Conservation (phyloP, 2,797 vertebrate species). For the Adrianichthys oophorus region DNA sequence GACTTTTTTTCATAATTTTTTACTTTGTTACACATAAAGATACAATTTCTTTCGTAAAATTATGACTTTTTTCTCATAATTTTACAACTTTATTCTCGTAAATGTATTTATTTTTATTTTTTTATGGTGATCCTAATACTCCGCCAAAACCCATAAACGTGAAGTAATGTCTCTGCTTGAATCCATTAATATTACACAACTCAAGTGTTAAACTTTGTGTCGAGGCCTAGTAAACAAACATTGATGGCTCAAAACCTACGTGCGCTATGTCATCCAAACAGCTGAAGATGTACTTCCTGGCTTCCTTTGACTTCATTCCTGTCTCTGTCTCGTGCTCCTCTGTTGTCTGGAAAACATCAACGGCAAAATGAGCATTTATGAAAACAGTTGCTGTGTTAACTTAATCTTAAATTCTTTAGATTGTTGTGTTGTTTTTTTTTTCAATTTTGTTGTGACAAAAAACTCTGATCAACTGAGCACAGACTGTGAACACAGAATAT, state of each 20-base stretch:
- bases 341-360: constrained; percentile 81
- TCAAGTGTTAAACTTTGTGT: constrained; percentile 33
- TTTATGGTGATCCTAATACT: too few relatives aligned
- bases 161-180: constrained; percentile 26
- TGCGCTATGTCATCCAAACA: constrained; percentile 99
- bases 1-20: too few relatives aligned
- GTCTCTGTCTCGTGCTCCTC: constrained; percentile 97
- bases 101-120: too few relatives aligned
- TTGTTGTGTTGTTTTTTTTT: too few relatives aligned
- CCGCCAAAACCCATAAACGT: background rate
- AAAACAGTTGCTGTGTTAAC: background rate
- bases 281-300: constrained; percentile 99
- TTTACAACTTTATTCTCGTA: too few relatives aligned
- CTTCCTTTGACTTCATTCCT: constrained; percentile 99
- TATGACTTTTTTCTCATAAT: too few relatives aligned
- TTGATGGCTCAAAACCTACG: constrained; percentile 78
- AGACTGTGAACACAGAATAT: too few relatives aligned
- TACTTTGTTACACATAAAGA: too few relatives aligned
- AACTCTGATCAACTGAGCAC: too few relatives aligned
- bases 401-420: too few relatives aligned
- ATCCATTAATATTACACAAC: background rate
- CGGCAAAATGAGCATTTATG: constrained; percentile 2
- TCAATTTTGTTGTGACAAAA: too few relatives aligned
- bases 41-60: too few relatives aligned
- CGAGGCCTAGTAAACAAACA: constrained; percentile 4